Conservation (phyloP, 35 echinoderm and acorn worm genomes). For the Stichopus chloronotus region DNA sequence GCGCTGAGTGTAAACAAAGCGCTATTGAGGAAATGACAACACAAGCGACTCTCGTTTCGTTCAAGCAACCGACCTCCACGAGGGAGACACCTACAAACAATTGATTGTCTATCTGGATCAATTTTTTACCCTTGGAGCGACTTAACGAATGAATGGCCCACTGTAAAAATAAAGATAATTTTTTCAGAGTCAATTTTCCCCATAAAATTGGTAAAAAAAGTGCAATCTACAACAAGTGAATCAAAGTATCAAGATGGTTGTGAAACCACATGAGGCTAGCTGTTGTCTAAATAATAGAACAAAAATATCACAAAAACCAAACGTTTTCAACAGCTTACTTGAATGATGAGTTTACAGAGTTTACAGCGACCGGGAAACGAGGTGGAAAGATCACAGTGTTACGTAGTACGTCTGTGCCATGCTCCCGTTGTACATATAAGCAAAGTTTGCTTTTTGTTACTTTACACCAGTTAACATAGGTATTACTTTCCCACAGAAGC, state of each 20-base stretch:
- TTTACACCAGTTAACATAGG: too few species aligned
- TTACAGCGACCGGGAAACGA: too few species aligned
- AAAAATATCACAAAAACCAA: too few species aligned
- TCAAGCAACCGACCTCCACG: background rate
- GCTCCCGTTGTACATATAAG: too few species aligned
- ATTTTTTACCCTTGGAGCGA: constrained; percentile 3
- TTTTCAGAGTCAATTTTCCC: background rate
- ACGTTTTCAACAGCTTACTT: too few species aligned
- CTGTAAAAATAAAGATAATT: background rate
- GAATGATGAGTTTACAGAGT: too few species aligned
- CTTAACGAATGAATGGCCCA: constrained; percentile 3
- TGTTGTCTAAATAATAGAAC: too few species aligned
- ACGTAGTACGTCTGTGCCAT: too few species aligned
- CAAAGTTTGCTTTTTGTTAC: too few species aligned
- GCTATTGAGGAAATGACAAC: constrained; percentile 3
- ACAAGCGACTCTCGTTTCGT: background rate
- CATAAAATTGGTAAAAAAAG: background rate
- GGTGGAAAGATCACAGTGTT: too few species aligned
- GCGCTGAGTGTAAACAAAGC: background rate
- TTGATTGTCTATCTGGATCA: background rate
- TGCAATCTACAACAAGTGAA: background rate
- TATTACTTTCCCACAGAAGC: too few species aligned
- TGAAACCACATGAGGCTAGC: background rate
- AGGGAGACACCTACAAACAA: constrained; percentile 2
- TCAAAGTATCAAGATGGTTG: background rate